Percentiles rank a stretch among this genome's conserved stretches.
phyloP scores from a whole-genome alignment of 2,113 vertebrate genomes.

The Acrocephalus kingi region DNA sequence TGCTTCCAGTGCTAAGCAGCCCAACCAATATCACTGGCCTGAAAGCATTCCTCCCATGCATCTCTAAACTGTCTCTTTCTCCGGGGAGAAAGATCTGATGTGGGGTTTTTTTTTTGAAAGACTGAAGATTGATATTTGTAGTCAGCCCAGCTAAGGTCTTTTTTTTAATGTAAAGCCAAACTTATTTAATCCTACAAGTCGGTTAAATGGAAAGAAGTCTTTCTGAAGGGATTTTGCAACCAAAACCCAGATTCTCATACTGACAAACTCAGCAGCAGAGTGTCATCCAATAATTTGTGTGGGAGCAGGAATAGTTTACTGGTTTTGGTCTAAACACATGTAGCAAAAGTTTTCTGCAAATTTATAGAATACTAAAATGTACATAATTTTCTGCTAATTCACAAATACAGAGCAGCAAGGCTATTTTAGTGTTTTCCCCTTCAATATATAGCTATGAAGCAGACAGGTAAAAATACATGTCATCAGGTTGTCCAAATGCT shows the following conservation, averaged over 20 bases:
- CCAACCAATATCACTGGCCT: neutral
- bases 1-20: conserved; percentile 33
- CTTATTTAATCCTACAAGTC: neutral
- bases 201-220: neutral
- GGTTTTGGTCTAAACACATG: neutral
- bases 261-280: neutral
- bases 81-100: neutral
- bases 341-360: neutral
- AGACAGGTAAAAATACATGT: neutral
- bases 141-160: neutral
- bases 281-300: neutral
- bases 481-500: neutral
- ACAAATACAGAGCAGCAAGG: neutral
- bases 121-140: neutral
- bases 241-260: neutral
- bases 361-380: neutral
- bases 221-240: neutral
- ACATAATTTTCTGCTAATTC: neutral
- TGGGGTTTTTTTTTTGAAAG: neutral
- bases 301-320: neutral
- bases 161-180: neutral
- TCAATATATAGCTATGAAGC: neutral
- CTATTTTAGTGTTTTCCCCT: neutral
- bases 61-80: neutral
- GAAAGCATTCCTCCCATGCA: neutral